These are phyloP conservation scores for Dipus sagitta DNA, from an alignment of 2,797 vertebrate genomes.

Conservation along the genomic window DNA sequence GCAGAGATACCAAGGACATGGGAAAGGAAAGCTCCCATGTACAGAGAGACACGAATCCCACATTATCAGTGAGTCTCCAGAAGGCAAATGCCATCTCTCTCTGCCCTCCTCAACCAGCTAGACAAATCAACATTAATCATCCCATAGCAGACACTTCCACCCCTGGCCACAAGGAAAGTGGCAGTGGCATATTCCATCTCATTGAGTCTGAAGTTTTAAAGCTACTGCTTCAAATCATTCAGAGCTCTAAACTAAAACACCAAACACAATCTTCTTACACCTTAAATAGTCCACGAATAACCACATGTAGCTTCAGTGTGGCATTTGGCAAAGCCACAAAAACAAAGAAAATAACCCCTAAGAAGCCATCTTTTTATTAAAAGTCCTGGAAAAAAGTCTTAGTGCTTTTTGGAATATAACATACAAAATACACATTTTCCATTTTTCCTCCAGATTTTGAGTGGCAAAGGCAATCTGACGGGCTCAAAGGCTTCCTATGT, in stretches of 20 bases:
- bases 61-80: background rate
- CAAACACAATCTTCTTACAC: slow-evolving; percentile 30
- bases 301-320: slow-evolving; percentile 36
- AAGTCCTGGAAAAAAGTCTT: slow-evolving; percentile 51
- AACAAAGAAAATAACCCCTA: slow-evolving; percentile 26
- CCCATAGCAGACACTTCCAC: background rate
- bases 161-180: background rate
- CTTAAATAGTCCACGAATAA: slow-evolving; percentile 36
- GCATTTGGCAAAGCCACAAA: slow-evolving; percentile 61
- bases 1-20: background rate
- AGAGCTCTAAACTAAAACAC: slow-evolving; percentile 35
- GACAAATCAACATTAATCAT: background rate
- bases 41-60: background rate
- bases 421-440: slow-evolving; percentile 55
- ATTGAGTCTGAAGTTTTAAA: background rate
- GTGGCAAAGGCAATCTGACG: slow-evolving; percentile 41
- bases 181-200: background rate
- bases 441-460: slow-evolving; percentile 56
- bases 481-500: slow-evolving; percentile 58
- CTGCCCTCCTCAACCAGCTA: background rate
- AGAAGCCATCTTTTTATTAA: slow-evolving; percentile 45
- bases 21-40: accelerated
- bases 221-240: background rate
- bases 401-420: slow-evolving; percentile 21
- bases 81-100: background rate